Conservation (phyloP, 1,140 invertebrate genomes). For the Octopus sinensis region DNA sequence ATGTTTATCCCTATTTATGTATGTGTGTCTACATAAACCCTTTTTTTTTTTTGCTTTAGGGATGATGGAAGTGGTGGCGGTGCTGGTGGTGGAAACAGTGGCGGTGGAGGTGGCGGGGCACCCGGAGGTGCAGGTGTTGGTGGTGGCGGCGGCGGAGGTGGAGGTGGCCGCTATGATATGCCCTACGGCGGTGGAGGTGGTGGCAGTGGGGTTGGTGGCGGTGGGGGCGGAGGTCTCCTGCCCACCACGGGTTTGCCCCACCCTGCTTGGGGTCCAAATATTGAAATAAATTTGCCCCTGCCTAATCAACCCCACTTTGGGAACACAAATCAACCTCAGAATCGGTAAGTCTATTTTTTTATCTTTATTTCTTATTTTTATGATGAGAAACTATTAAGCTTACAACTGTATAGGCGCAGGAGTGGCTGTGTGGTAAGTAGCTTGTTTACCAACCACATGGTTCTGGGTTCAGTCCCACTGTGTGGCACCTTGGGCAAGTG, state of each 20-base stretch:
- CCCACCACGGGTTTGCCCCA: slow-evolving; percentile 31
- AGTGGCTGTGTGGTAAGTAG: too few relatives aligned
- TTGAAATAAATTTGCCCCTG: slow-evolving; percentile 27
- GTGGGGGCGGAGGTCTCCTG: slow-evolving; percentile 28
- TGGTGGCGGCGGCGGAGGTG: slow-evolving; percentile 19
- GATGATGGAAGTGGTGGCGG: slow-evolving; percentile 42
- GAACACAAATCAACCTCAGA: too few relatives aligned
- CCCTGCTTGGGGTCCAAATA: slow-evolving; percentile 32
- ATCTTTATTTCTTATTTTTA: not conserved
- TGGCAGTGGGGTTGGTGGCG: not conserved
- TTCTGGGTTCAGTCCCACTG: too few relatives aligned
- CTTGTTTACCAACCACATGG: too few relatives aligned
- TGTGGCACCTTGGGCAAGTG: too few relatives aligned
- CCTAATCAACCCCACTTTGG: slow-evolving; percentile 27
- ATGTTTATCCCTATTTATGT: too few relatives aligned
- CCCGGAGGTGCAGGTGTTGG: not conserved
- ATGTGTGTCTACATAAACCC: too few relatives aligned
- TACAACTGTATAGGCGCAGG: not conserved
- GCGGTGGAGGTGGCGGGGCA: not conserved
- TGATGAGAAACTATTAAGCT: not conserved
- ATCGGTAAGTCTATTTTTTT: slow-evolving; percentile 16
- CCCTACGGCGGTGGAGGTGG: not conserved
- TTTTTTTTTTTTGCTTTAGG: slow-evolving; percentile 28
- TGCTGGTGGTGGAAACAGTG: slow-evolving; percentile 49
- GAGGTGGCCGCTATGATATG: slow-evolving; percentile 10